These are phyloP conservation scores for Gallinago paraguaiae DNA, from an alignment of 2,113 vertebrate species.

Conservation along the genomic window DNA sequence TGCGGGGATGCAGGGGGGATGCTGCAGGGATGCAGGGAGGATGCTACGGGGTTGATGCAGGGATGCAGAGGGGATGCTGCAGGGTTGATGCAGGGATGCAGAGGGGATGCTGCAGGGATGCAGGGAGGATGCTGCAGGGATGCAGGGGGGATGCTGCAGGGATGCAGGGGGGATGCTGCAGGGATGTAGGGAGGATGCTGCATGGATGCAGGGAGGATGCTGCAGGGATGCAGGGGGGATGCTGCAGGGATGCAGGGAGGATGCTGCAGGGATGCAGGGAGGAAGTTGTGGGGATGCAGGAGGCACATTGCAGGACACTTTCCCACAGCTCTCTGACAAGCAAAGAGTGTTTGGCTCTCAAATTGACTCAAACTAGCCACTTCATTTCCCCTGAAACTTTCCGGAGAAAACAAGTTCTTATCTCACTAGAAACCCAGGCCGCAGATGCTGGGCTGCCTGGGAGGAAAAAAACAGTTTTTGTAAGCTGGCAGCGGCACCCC, in stretches of 20 bases:
- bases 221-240: neutral
- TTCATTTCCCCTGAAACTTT: conserved; percentile 21
- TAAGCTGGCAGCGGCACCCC: neutral
- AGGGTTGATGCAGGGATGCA: neutral
- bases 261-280: neutral
- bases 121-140: too few relatives aligned
- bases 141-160: too few relatives aligned
- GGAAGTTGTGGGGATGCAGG: neutral
- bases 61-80: too few relatives aligned
- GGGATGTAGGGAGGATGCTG: neutral
- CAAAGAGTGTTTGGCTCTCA: neutral
- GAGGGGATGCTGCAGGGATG: too few relatives aligned
- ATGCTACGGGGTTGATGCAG: neutral
- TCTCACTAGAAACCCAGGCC: neutral
- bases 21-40: too few relatives aligned
- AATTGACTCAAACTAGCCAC: neutral
- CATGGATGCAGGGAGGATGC: neutral
- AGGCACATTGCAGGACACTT: neutral
- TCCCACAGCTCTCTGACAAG: neutral
- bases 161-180: neutral
- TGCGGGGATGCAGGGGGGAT: too few relatives aligned
- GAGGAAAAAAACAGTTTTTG: neutral
- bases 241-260: too few relatives aligned
- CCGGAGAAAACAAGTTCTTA: neutral
- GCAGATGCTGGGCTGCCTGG: neutral